phyloP scores from a whole-genome alignment of 1,140 invertebrate genomes.

The Lasioglossum albipes region DNA sequence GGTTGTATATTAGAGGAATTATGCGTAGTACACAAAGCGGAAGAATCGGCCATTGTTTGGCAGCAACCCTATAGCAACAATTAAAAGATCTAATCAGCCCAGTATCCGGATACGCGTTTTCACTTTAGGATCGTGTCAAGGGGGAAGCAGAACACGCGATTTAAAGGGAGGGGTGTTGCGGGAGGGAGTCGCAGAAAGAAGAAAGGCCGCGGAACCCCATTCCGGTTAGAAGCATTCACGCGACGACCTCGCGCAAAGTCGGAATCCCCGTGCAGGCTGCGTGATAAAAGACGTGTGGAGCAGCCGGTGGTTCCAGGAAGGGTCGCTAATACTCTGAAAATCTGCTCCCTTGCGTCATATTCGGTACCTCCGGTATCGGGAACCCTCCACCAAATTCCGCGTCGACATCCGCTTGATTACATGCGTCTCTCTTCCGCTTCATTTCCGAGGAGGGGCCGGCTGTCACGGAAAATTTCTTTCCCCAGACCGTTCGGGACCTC shows the following conservation, averaged over 20 bases:
- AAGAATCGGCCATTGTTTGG: no score
- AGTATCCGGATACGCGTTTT: conserved; percentile 6
- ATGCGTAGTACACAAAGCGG: no score
- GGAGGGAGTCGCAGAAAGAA: neutral
- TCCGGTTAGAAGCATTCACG: conserved; percentile 17
- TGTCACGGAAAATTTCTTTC: conserved; percentile 12
- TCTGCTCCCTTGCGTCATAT: conserved; percentile 45
- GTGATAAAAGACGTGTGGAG: conserved; percentile 31
- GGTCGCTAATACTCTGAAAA: conserved; percentile 63
- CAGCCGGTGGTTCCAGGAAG: conserved; percentile 34
- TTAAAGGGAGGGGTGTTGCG: neutral
- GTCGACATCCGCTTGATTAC: conserved; percentile 50
- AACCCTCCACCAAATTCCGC: conserved; percentile 23
- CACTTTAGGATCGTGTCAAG: neutral
- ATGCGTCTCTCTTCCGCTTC: conserved; percentile 33
- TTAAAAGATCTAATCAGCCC: neutral
- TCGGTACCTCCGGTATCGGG: conserved; percentile 15
- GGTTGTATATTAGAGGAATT: no score
- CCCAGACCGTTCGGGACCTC: neutral
- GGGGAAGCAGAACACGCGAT: neutral
- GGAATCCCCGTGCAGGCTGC: conserved; percentile 22
- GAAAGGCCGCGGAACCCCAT: neutral
- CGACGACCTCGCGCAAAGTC: conserved; percentile 31
- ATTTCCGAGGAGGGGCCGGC: conserved; percentile 20
- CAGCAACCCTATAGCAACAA: neutral